These are phyloP conservation scores for Sipunculus nudus DNA, from an alignment of 2,888 invertebrate genomes.

Conservation along the genomic window DNA sequence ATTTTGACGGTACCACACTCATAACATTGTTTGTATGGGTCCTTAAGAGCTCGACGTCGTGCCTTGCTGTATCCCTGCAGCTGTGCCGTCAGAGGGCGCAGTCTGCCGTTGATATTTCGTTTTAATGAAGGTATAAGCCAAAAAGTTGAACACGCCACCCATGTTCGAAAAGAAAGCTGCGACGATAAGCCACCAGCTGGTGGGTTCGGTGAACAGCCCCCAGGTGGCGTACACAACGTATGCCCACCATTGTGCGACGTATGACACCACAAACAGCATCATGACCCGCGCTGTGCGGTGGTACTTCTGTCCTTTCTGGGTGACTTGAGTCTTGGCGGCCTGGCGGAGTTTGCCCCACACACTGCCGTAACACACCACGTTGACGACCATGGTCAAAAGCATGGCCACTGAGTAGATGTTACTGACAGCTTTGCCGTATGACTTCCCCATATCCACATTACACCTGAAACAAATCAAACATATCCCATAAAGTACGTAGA, in stretches of 20 bases:
- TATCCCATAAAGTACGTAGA: neutral
- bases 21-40: no score
- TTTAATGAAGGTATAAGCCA: conserved; percentile 17
- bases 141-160: conserved; percentile 26
- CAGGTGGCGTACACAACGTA: conserved; percentile 18
- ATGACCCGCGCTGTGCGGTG: conserved; percentile 12
- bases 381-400: conserved; percentile 7
- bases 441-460: conserved; percentile 7
- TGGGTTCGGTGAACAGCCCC: conserved; percentile 1
- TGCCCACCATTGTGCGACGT: conserved; percentile 26
- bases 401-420: conserved; percentile 9
- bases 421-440: conserved; percentile 1
- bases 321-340: neutral
- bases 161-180: conserved; percentile 19
- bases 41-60: no score
- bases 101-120: neutral
- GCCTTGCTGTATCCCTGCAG: no score
- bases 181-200: neutral
- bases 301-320: conserved; percentile 1
- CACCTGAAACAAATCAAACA: no score
- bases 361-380: conserved; percentile 6
- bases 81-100: no score
- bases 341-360: conserved; percentile 15
- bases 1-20: no score
- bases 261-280: conserved; percentile 28